Conservation (phyloP, 2,113 vertebrate species). For the Gambusia affinis region DNA sequence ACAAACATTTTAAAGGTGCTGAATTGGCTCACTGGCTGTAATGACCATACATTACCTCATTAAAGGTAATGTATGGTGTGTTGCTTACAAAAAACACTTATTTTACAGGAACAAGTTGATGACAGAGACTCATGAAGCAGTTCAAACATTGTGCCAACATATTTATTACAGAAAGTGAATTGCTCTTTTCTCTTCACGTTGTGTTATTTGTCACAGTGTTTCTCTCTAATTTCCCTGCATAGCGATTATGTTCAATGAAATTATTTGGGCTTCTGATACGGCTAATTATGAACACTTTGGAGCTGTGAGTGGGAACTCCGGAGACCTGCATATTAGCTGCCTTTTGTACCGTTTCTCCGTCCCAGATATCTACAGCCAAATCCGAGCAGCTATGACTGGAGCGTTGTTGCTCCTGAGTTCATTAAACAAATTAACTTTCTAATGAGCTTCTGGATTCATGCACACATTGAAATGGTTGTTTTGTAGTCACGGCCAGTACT, state of each 20-base stretch:
- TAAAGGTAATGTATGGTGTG: background rate
- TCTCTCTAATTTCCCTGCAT: conserved; percentile 63
- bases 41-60: background rate
- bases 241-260: conserved; percentile 63
- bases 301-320: conserved; percentile 54
- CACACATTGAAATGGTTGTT: conserved; percentile 51
- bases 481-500: conserved; percentile 63
- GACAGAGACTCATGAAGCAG: background rate
- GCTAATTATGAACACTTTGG: conserved; percentile 69
- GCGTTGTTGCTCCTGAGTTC: conserved; percentile 62
- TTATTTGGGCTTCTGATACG: conserved; percentile 55
- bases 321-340: conserved; percentile 62
- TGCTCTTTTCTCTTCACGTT: conserved; percentile 2
- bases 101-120: background rate
- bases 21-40: background rate
- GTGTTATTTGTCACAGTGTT: conserved; percentile 44
- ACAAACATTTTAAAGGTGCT: too few species aligned
- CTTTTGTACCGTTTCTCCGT: conserved; percentile 71
- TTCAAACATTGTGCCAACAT: background rate
- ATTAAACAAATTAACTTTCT: conserved; percentile 74
- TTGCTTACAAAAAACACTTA: background rate
- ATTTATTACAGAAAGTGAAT: conserved; percentile 9
- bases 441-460: conserved; percentile 68
- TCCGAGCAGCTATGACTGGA: conserved; percentile 68
- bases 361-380: conserved; percentile 67